A percentile compares a stretch with the other conserved stretches of the same genome.
These are phyloP conservation scores for Thyatira batis DNA, from an alignment of 2,888 invertebrate species.

Conservation along the genomic window DNA sequence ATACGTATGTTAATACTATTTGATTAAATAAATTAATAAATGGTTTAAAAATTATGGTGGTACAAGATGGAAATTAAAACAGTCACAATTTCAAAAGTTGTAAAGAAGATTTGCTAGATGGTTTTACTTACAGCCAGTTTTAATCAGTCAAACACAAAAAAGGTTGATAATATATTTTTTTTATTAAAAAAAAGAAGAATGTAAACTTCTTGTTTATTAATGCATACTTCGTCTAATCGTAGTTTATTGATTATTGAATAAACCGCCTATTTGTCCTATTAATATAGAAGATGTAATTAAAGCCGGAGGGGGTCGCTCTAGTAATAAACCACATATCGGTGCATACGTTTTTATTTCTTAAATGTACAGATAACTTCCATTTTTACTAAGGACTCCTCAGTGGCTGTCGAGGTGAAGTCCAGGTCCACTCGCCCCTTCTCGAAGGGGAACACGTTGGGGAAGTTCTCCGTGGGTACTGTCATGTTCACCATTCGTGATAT, in stretches of 20 bases:
- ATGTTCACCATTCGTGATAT: constrained; percentile 33
- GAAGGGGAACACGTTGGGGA: constrained; percentile 41
- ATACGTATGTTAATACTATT: no score
- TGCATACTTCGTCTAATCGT: no score
- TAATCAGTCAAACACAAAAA: not conserved
- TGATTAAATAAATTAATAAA: not conserved
- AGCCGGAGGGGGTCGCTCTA: no score
- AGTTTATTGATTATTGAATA: no score
- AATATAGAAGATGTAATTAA: no score
- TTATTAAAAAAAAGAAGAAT: not conserved
- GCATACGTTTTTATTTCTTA: constrained; percentile 5
- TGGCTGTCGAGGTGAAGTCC: constrained; percentile 17
- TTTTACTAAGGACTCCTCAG: constrained; percentile 20
- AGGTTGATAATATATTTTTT: not conserved
- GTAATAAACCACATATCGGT: no score
- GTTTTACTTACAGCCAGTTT: not conserved
- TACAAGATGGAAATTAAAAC: not conserved
- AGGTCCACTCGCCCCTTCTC: constrained; percentile 37
- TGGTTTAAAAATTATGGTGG: not conserved
- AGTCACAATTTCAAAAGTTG: not conserved
- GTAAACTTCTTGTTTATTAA: no score
- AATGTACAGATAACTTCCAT: constrained; percentile 15
- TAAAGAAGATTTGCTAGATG: not conserved
- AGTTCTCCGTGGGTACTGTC: constrained; percentile 27
- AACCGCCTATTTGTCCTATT: no score